A percentile compares a stretch with the other conserved stretches of the same genome.
phyloP scores from a whole-genome alignment of 1,140 invertebrate genomes.

The Heliconius eleuchia region DNA sequence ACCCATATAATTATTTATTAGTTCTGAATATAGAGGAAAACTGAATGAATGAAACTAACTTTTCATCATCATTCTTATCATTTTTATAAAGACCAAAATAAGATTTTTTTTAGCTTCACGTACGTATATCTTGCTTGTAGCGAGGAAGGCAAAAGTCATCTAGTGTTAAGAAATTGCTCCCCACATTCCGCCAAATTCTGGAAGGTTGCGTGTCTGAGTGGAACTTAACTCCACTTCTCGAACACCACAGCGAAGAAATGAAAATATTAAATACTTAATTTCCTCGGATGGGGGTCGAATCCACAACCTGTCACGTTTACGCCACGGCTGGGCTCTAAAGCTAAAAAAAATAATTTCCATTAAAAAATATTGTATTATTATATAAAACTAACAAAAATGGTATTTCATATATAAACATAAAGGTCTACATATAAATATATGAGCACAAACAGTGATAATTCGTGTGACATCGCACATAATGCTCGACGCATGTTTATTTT shows the following conservation, averaged over 20 bases:
- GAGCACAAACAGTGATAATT: conserved; percentile 67
- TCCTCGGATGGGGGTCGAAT: background rate
- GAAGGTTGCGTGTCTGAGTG: no score
- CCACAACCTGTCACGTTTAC: background rate
- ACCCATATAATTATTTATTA: no score
- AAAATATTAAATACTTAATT: background rate
- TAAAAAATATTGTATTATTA: background rate
- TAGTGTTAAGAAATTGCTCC: no score
- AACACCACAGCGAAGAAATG: background rate
- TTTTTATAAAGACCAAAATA: no score
- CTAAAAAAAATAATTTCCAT: background rate
- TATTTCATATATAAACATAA: background rate
- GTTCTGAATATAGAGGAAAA: no score
- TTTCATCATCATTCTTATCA: no score
- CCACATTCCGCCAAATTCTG: no score
- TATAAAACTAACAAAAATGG: background rate
- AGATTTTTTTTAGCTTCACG: no score
- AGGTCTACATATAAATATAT: background rate
- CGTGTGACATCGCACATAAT: conserved; percentile 65
- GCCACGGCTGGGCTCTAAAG: background rate
- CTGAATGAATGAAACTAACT: no score
- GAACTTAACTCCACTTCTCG: no score
- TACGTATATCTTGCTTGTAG: no score
- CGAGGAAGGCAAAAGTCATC: no score
- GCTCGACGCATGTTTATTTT: conserved; percentile 76